Conservation (phyloP, 1,140 invertebrate species). For the Calosoma granatense region DNA sequence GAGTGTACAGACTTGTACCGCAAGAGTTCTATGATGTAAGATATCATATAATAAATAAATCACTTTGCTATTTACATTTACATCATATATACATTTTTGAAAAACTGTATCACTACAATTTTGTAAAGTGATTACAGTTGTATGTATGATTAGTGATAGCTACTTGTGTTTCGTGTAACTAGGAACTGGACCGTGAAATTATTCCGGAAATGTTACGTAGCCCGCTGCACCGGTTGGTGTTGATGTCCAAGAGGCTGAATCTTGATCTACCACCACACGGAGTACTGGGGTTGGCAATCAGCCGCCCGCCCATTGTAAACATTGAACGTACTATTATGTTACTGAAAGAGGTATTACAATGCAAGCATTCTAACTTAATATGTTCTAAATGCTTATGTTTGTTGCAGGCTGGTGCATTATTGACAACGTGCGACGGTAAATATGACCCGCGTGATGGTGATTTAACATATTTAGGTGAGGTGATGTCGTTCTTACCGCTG, state of each 20-base stretch:
- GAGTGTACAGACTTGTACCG: slow-evolving; percentile 77
- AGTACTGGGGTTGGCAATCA: slow-evolving; percentile 72
- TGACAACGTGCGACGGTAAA: slow-evolving; percentile 42
- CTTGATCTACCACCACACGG: slow-evolving; percentile 69
- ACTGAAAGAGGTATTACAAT: slow-evolving; percentile 88
- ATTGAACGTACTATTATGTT: slow-evolving; percentile 69
- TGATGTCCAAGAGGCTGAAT: slow-evolving; percentile 73
- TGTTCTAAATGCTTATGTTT: slow-evolving; percentile 12
- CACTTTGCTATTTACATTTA: not conserved
- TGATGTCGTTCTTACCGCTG: slow-evolving; percentile 75
- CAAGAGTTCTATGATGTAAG: slow-evolving; percentile 54
- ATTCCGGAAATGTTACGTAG: slow-evolving; percentile 70
- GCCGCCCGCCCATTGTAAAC: slow-evolving; percentile 76
- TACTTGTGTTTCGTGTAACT: slow-evolving; percentile 7
- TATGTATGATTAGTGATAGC: no score
- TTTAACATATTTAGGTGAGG: slow-evolving; percentile 72
- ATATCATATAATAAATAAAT: slow-evolving; percentile 7
- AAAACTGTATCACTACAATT: no score
- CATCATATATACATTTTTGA: not conserved
- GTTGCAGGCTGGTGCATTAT: slow-evolving; percentile 52
- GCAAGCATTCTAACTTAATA: slow-evolving; percentile 18
- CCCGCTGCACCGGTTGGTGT: slow-evolving; percentile 73
- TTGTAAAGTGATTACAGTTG: no score
- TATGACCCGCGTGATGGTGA: slow-evolving; percentile 67
- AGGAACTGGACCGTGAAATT: slow-evolving; percentile 34